Conservation (phyloP, 1,140 invertebrate genomes). For the Drosophila ficusphila region DNA sequence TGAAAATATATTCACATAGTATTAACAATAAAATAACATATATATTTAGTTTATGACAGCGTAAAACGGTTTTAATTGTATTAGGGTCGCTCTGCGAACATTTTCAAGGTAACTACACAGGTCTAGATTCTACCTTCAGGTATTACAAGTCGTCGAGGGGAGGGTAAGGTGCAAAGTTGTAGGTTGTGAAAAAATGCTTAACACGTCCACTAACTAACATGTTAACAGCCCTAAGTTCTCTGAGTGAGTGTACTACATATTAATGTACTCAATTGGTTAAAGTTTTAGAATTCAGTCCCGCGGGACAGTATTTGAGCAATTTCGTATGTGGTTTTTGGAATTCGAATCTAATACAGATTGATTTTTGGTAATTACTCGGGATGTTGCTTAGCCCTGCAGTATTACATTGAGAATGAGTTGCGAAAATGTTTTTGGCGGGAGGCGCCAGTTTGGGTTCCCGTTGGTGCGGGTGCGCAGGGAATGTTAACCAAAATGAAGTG, state of each 20-base stretch:
- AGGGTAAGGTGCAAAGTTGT: conserved; percentile 19
- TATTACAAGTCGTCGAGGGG: conserved; percentile 37
- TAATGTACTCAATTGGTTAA: conserved; percentile 34
- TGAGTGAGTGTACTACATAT: conserved; percentile 69
- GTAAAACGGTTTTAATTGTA: conserved; percentile 34
- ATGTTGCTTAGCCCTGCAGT: conserved; percentile 1
- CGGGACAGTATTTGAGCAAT: conserved; percentile 39
- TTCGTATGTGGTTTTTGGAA: conserved; percentile 32
- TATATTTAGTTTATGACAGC: conserved; percentile 59
- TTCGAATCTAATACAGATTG: conserved; percentile 53
- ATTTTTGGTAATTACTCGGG: neutral
- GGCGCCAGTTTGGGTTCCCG: conserved; percentile 45
- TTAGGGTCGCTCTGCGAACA: conserved; percentile 56
- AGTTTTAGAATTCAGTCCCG: conserved; percentile 32
- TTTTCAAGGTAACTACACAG: conserved; percentile 43
- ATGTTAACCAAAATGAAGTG: conserved; percentile 51
- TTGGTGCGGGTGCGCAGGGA: conserved; percentile 53
- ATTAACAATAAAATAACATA: conserved; percentile 53
- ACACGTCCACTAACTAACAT: conserved; percentile 74
- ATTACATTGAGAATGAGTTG: conserved; percentile 49
- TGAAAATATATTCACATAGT: conserved; percentile 30
- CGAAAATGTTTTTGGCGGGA: conserved; percentile 31
- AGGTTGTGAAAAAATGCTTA: conserved; percentile 48
- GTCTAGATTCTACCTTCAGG: conserved; percentile 48
- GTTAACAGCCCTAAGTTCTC: conserved; percentile 79